Evolutionary conservation across 2,797 vertebrate genomes (phyloP).

Genomic region (Clarias platycephalus): DNA sequence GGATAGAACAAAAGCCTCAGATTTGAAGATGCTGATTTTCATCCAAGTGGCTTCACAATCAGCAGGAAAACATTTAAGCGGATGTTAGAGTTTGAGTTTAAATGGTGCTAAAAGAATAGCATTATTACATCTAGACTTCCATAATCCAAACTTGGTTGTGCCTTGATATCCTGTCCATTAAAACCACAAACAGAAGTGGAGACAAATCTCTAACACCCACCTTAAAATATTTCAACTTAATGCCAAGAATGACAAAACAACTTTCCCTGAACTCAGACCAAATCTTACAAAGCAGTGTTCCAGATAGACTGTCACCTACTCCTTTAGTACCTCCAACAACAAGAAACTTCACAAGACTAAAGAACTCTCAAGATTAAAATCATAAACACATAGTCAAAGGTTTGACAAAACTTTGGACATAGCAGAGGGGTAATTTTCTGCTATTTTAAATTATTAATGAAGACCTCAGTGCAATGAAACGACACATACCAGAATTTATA

Average conservation of each 20-base stretch:
- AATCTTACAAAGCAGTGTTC: background rate
- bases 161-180: background rate
- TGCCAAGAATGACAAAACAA: background rate
- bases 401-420: background rate
- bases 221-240: background rate
- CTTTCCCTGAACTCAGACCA: background rate
- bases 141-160: background rate
- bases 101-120: background rate
- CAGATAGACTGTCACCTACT: background rate
- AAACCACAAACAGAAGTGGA: background rate
- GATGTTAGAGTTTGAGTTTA: background rate
- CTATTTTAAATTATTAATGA: background rate
- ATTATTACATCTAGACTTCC: background rate
- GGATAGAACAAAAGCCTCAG: background rate
- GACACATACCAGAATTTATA: background rate
- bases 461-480: background rate
- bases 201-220: background rate
- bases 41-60: background rate
- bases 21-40: background rate
- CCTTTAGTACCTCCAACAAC: background rate
- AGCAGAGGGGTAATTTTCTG: background rate
- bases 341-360: background rate
- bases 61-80: background rate
- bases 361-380: background rate
- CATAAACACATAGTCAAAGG: background rate